A percentile compares a stretch with the other conserved stretches of the same genome.
Conservation (phyloP, 1,140 invertebrate genomes). For the Dendroctonus ponderosae region DNA sequence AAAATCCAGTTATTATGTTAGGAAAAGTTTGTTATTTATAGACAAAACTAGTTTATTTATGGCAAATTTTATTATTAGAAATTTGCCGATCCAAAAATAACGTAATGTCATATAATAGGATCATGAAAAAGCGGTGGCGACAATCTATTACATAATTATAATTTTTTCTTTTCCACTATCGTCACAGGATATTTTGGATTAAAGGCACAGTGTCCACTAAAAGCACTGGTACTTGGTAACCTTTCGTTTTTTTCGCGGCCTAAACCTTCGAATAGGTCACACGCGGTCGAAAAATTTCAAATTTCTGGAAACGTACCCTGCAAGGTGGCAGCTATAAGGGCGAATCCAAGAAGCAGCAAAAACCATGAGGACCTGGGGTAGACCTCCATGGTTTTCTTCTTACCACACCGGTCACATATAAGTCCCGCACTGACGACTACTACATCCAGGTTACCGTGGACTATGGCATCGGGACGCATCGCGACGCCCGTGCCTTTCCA, state of each 20-base stretch:
- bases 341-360: constrained; percentile 48
- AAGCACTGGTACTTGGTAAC: constrained; percentile 20
- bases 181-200: constrained; percentile 16
- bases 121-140: constrained; percentile 37
- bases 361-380: constrained; percentile 48
- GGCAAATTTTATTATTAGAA: constrained; percentile 45
- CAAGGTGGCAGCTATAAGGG: constrained; percentile 49
- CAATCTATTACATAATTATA: constrained; percentile 40
- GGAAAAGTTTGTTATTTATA: constrained; percentile 38
- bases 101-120: constrained; percentile 40
- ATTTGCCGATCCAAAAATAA: constrained; percentile 43
- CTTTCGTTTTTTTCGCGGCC: constrained; percentile 2
- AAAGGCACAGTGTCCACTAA: constrained; percentile 15
- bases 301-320: constrained; percentile 46
- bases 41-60: constrained; percentile 38
- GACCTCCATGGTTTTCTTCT: constrained; percentile 49
- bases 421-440: constrained; percentile 46
- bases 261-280: constrained; percentile 1
- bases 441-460: constrained; percentile 41
- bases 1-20: constrained; percentile 8
- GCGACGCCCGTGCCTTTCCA: constrained; percentile 34
- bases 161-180: constrained; percentile 22
- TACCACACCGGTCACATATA: constrained; percentile 49
- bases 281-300: constrained; percentile 12
- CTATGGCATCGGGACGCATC: constrained; percentile 39